Percentiles rank a stretch among this genome's conserved stretches.
Conservation (phyloP, 1,140 invertebrate species). For the Heterodera carotae region DNA sequence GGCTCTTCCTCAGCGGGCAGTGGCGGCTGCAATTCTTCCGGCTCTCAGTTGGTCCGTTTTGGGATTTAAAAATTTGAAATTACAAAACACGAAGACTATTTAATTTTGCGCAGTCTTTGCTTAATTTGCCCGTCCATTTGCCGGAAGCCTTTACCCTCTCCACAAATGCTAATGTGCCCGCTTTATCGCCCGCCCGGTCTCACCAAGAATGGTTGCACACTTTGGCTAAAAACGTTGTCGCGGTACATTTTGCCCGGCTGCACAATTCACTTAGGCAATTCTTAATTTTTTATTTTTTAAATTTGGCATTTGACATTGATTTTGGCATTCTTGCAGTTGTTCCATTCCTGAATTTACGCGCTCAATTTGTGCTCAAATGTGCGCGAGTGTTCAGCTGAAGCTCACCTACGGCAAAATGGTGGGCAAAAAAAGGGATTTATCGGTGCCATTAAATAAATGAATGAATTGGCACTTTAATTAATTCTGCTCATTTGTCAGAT, state of each 20-base stretch:
- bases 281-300: no score
- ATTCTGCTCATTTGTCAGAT: no score
- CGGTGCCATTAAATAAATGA: no score
- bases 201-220: slow-evolving; percentile 50
- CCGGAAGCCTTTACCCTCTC: neutral
- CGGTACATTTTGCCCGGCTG: slow-evolving; percentile 49
- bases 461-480: no score
- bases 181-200: slow-evolving; percentile 28
- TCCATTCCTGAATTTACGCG: slow-evolving; percentile 49
- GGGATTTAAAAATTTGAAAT: no score
- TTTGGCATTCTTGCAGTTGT: slow-evolving; percentile 33
- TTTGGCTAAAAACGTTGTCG: slow-evolving; percentile 40
- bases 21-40: neutral
- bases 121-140: neutral
- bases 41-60: neutral
- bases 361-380: slow-evolving; percentile 42
- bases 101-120: slow-evolving; percentile 18
- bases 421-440: no score
- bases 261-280: slow-evolving; percentile 31
- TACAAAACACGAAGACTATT: neutral
- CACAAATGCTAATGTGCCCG: neutral
- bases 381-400: slow-evolving; percentile 15
- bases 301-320: neutral
- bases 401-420: slow-evolving; percentile 34
- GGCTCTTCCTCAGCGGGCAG: neutral